Evolutionary conservation across 2,797 vertebrate genomes (phyloP).

Genomic region (Zalophus californianus): DNA sequence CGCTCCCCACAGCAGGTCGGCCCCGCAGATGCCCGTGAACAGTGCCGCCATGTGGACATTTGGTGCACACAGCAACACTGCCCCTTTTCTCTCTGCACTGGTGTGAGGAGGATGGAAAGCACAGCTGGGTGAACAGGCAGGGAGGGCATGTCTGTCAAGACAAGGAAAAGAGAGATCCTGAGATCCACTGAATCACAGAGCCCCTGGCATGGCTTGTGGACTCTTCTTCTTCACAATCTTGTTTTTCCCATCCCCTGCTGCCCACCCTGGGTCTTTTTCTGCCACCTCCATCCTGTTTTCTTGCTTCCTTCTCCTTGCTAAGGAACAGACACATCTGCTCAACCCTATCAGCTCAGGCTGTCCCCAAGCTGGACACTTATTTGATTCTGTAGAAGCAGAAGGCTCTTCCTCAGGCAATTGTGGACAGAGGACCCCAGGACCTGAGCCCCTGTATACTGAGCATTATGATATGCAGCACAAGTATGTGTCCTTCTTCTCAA

Average conservation of each 20-base stretch:
- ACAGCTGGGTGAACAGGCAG: neutral
- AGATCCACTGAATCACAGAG: neutral
- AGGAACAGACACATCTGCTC: neutral
- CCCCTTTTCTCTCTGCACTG: no score
- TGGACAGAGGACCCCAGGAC: neutral
- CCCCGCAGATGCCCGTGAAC: neutral
- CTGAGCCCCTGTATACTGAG: neutral
- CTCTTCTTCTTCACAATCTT: neutral
- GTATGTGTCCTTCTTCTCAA: neutral
- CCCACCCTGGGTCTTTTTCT: neutral
- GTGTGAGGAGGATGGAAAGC: neutral
- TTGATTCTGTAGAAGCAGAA: neutral
- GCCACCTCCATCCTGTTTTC: neutral
- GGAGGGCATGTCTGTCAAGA: neutral
- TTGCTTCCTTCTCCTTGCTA: neutral
- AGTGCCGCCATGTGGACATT: neutral
- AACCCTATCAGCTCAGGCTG: neutral
- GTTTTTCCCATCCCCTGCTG: fast-evolving
- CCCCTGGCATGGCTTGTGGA: fast-evolving
- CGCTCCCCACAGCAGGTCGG: fast-evolving
- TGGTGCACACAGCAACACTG: neutral
- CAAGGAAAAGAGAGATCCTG: no score
- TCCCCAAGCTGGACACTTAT: neutral
- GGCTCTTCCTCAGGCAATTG: neutral
- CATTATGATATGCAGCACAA: neutral